Conservation (phyloP, 2,888 invertebrate species). For the Caenorhabditis doughertyi region DNA sequence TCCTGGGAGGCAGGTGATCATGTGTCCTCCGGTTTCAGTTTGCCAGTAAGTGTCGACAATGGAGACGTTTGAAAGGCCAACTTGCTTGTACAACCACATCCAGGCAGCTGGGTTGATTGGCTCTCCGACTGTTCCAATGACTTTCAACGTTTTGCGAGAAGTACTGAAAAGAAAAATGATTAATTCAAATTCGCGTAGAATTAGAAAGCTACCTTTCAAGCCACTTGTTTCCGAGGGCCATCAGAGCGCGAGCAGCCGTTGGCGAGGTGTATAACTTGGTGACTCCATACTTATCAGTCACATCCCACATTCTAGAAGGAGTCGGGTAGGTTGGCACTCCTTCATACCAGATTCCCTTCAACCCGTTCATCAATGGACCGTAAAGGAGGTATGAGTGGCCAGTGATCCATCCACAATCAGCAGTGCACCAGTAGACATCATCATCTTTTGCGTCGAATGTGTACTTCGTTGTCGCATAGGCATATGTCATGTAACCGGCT, state of each 20-base stretch:
- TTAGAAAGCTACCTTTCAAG: slow-evolving; percentile 86
- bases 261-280: slow-evolving; percentile 98
- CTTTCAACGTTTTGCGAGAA: slow-evolving; percentile 85
- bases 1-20: slow-evolving; percentile 95
- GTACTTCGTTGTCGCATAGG: slow-evolving; percentile 91
- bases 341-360: slow-evolving; percentile 93
- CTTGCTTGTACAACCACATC: slow-evolving; percentile 82
- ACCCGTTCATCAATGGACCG: slow-evolving; percentile 94
- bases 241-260: slow-evolving; percentile 95
- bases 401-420: slow-evolving; percentile 93
- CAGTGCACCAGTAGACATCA: slow-evolving; percentile 90
- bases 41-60: slow-evolving; percentile 99
- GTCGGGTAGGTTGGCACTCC: slow-evolving; percentile 97
- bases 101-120: slow-evolving; percentile 94
- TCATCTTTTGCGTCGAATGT: slow-evolving; percentile 88
- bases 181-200: not conserved
- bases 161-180: slow-evolving; percentile 50
- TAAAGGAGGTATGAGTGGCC: slow-evolving; percentile 87
- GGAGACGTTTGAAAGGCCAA: slow-evolving; percentile 86
- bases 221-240: slow-evolving; percentile 93
- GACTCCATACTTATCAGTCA: slow-evolving; percentile 92
- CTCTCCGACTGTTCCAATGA: slow-evolving; percentile 97
- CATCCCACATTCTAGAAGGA: slow-evolving; percentile 94
- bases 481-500: slow-evolving; percentile 95
- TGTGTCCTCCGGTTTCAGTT: slow-evolving; percentile 98